Base-by-base conservation (phyloP, 2,888 invertebrate genomes). In the Thyatira batis region DNA sequence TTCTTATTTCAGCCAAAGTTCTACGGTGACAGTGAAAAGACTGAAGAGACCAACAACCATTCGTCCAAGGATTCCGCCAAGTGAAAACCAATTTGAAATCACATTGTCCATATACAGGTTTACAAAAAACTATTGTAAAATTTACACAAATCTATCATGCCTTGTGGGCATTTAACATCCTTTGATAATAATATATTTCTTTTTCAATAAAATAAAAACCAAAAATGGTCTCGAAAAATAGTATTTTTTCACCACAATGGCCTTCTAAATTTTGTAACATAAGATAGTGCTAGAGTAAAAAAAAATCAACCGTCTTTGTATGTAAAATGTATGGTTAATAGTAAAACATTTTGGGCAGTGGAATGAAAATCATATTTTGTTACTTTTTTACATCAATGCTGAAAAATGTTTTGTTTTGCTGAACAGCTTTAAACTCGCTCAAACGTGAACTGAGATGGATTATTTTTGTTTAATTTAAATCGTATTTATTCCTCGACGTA, bases 21-120 rank as follows among this genome's bases (percentile, higher is more conserved):
- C 86, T 94, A 94, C 78, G 92, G 93, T 78, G 94, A 94, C 84
- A 92, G 92, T 79, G 93, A 94, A 80, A 93, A 93, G 92, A 91
- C 92, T 89, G 93, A 93, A 80, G 93, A 93, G 70, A 89, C 85
- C 77, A 91, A 89, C 84, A 92, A 91, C 67, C 87, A 89, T 86
- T 85, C 90, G 87, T 90, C 90, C 89, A 92, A 92, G 87, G 92
- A 90, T 67, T 72, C 78, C 66, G 77, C 82, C 70, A 87, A 89
- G 78, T 88, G 84, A 88, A 78, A 62, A 64, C 55, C 48, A 57
- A 53, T 51, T 56, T 56, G 61, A 67, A 63, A 67, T 56, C 69
- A 55, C 28, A 33, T 28, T 49, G 49, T 53, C 57, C 50, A 52
- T 50, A 46, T 52, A 45, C 54, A 52, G 46, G 27, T 50, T 50